Conservation (phyloP, 2,888 invertebrate species). For the Dioctria rufipes region DNA sequence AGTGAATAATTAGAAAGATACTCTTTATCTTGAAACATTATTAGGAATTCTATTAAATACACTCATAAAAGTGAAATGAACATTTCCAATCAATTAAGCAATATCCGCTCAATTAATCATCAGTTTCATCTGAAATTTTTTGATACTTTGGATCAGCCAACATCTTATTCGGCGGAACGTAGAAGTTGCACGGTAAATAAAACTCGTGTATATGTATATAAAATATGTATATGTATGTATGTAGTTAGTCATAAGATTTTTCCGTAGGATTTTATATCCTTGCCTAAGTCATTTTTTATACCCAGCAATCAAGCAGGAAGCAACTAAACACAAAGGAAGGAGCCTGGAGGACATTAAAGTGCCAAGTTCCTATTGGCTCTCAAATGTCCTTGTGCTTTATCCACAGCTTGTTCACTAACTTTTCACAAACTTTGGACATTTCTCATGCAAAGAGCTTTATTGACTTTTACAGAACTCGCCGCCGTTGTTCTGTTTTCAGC, state of each 20-base stretch:
- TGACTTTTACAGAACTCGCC: conserved; percentile 51
- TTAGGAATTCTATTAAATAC: conserved; percentile 12
- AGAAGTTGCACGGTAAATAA: conserved; percentile 43
- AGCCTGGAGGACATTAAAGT: conserved; percentile 28
- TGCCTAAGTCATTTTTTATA: conserved; percentile 43
- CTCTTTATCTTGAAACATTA: too few relatives aligned
- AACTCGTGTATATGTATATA: not conserved
- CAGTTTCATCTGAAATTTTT: conserved; percentile 26
- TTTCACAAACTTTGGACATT: conserved; percentile 52
- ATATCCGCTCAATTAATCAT: conserved; percentile 48
- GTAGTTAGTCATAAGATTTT: conserved; percentile 23
- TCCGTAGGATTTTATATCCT: conserved; percentile 27
- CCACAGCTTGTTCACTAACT: conserved; percentile 45
- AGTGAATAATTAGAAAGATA: too few relatives aligned
- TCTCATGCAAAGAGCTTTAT: conserved; percentile 53
- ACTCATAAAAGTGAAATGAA: conserved; percentile 37
- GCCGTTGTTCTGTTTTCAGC: conserved; percentile 35
- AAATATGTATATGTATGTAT: not conserved
- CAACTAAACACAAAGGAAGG: conserved; percentile 16
- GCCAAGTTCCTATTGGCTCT: conserved; percentile 21
- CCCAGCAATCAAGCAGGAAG: conserved; percentile 38
- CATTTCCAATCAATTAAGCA: conserved; percentile 51
- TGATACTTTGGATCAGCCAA: conserved; percentile 35
- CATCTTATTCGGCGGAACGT: not conserved
- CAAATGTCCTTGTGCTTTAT: conserved; percentile 15